Evolutionary conservation across 2,797 vertebrate species (phyloP).

Genomic region (Ispidina lecontei): DNA sequence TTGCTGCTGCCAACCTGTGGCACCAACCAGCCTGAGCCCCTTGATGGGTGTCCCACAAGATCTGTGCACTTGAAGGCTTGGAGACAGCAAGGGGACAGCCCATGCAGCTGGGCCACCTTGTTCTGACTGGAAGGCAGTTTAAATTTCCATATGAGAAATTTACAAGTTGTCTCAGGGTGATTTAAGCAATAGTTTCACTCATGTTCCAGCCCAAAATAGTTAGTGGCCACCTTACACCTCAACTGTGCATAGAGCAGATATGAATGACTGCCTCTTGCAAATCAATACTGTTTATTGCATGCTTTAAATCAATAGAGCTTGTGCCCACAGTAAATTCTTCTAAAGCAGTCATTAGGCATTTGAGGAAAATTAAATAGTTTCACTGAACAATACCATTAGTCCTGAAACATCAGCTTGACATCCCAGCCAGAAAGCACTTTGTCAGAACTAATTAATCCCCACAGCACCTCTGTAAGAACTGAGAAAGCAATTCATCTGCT

Average conservation of each 20-base stretch:
- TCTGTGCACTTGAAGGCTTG: fast-evolving
- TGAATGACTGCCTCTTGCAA: constrained; percentile 32
- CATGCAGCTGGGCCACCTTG: not conserved
- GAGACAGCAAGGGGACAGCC: not conserved
- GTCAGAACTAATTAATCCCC: constrained; percentile 67
- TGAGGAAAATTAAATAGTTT: constrained; percentile 51
- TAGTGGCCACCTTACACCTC: not conserved
- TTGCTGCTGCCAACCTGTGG: not conserved
- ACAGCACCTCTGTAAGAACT: constrained; percentile 26
- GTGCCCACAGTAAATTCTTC: constrained; percentile 19
- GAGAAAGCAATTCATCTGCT: constrained; percentile 48
- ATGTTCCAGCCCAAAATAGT: not conserved
- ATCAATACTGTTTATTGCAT: constrained; percentile 32
- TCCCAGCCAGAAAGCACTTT: constrained; percentile 59
- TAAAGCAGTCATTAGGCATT: constrained; percentile 58
- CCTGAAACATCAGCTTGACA: constrained; percentile 60
- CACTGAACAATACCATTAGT: constrained; percentile 61
- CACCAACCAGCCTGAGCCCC: not conserved
- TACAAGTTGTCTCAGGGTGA: not conserved
- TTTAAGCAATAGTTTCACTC: not conserved
- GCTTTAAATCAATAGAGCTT: constrained; percentile 65
- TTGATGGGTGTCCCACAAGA: fast-evolving
- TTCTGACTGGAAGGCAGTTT: not conserved
- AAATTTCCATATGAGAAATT: not conserved
- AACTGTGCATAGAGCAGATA: not conserved